Percentiles rank a stretch among this genome's conserved stretches.
Evolutionary conservation across 2,797 vertebrate species (phyloP).

Genomic region (Dryobates pubescens): DNA sequence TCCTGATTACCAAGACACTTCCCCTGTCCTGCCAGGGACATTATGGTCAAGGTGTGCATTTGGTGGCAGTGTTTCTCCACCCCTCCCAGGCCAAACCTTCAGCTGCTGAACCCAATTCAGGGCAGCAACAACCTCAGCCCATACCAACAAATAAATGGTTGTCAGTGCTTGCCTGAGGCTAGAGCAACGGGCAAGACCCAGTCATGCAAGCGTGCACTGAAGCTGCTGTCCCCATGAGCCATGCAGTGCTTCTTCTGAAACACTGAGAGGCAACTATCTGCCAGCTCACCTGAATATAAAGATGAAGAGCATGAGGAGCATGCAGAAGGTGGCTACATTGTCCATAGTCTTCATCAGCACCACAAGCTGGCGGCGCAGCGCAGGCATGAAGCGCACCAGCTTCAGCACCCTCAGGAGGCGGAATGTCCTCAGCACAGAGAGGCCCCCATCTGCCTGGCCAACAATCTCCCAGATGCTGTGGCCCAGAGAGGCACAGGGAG

Average conservation of each 20-base stretch:
- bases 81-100: background rate
- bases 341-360: slow-evolving; percentile 99
- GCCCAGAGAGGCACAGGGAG: background rate
- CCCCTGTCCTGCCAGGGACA: background rate
- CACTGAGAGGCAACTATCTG: background rate
- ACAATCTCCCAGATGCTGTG: slow-evolving; percentile 92
- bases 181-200: background rate
- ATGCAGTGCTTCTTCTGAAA: background rate
- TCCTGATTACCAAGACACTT: background rate
- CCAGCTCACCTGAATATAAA: slow-evolving; percentile 93
- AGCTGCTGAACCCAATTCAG: background rate
- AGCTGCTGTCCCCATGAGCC: background rate
- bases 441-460: slow-evolving; percentile 91
- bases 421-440: slow-evolving; percentile 95
- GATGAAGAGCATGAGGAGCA: slow-evolving; percentile 97
- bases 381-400: slow-evolving; percentile 97
- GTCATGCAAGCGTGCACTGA: background rate
- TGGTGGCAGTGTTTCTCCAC: background rate
- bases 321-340: slow-evolving; percentile 98
- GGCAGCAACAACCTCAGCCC: background rate
- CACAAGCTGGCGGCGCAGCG: slow-evolving; percentile 92
- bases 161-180: background rate
- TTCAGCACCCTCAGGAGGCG: slow-evolving; percentile 93
- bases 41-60: background rate
- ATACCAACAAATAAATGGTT: background rate